phyloP scores from a whole-genome alignment of 2,113 vertebrate species.

The Sphaerodactylus townsendi region DNA sequence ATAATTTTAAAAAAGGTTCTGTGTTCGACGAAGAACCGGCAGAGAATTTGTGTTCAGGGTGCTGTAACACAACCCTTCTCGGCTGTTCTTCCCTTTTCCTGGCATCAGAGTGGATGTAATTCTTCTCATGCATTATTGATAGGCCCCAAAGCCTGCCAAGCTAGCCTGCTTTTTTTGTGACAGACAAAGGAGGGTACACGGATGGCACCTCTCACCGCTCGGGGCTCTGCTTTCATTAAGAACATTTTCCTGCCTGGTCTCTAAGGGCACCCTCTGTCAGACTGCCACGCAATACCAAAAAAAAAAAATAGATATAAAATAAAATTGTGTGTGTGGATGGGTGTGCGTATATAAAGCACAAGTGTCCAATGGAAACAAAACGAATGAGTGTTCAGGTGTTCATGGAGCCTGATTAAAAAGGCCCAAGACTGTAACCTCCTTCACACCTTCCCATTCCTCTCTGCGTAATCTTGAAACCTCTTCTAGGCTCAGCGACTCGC shows the following conservation, averaged over 20 bases:
- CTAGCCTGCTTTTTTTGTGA: constrained; percentile 66
- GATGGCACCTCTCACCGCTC: constrained; percentile 72
- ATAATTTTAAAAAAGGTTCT: background rate
- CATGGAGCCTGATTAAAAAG: constrained; percentile 69
- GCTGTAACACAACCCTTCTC: constrained; percentile 42
- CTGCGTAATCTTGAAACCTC: constrained; percentile 57
- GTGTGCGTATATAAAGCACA: constrained; percentile 53
- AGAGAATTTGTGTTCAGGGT: constrained; percentile 42
- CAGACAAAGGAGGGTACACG: constrained; percentile 71
- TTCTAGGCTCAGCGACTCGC: constrained; percentile 29
- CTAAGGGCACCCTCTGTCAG: constrained; percentile 70
- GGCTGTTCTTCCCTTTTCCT: constrained; percentile 49
- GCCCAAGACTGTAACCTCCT: constrained; percentile 64
- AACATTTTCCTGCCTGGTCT: constrained; percentile 68
- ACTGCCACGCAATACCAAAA: constrained; percentile 46
- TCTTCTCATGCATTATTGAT: constrained; percentile 83
- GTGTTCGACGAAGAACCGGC: background rate
- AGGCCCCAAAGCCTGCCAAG: constrained; percentile 77
- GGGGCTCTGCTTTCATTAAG: constrained; percentile 73
- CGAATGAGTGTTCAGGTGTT: constrained; percentile 69
- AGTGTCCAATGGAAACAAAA: constrained; percentile 66
- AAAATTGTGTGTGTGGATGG: no score
- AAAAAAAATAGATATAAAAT: background rate
- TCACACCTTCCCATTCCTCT: constrained; percentile 70
- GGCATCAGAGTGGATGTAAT: constrained; percentile 71